Percentiles rank a stretch among this genome's conserved stretches.
Conservation (phyloP, 1,140 invertebrate genomes). For the Camponotus pennsylvanicus region DNA sequence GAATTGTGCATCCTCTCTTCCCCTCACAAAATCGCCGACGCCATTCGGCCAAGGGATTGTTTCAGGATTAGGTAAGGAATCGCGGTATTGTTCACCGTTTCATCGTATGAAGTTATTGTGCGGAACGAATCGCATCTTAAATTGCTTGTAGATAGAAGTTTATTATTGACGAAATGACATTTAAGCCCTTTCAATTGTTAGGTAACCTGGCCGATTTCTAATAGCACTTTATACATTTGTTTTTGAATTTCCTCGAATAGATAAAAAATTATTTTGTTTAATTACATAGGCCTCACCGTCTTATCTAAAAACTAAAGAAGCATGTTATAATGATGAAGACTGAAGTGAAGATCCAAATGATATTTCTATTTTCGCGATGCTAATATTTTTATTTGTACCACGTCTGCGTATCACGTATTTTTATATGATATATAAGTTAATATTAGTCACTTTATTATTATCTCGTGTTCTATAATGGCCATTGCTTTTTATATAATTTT, state of each 20-base stretch:
- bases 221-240: neutral
- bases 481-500: constrained; percentile 60
- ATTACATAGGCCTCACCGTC: neutral
- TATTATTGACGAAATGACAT: neutral
- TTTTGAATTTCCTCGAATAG: neutral
- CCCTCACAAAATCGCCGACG: constrained; percentile 73
- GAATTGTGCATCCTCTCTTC: constrained; percentile 52
- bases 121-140: constrained; percentile 56
- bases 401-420: constrained; percentile 1
- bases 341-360: neutral
- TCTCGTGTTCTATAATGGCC: constrained; percentile 51
- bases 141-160: constrained; percentile 31
- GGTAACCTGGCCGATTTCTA: neutral
- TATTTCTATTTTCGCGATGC: constrained; percentile 21
- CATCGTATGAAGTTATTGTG: constrained; percentile 49
- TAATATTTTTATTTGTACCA: constrained; percentile 19
- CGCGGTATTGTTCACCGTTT: constrained; percentile 65
- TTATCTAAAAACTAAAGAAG: neutral
- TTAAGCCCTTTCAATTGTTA: neutral
- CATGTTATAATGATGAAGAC: neutral
- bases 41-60: constrained; percentile 82
- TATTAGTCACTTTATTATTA: constrained; percentile 62
- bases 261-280: neutral
- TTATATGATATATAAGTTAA: constrained; percentile 34
- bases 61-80: constrained; percentile 82